These are phyloP conservation scores for Apamea epomidion DNA, from an alignment of 2,888 invertebrate species.

Conservation along the genomic window DNA sequence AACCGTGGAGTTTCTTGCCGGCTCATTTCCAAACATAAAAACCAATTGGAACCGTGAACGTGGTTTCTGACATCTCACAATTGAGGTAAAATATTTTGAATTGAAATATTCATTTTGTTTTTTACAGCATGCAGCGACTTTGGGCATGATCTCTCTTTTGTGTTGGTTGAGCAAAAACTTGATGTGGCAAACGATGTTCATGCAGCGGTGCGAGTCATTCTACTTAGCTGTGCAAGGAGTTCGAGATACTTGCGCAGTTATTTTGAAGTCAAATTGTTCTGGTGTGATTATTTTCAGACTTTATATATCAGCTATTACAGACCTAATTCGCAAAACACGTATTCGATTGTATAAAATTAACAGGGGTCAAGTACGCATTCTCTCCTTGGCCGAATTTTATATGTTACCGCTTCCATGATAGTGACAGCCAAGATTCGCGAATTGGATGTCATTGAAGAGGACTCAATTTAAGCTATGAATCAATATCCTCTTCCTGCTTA, in stretches of 20 bases:
- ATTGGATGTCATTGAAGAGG: neutral
- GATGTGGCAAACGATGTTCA: slow-evolving; percentile 11
- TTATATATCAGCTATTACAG: too few relatives aligned
- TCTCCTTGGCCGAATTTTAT: too few relatives aligned
- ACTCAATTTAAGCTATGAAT: neutral
- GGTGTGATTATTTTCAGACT: slow-evolving; percentile 19
- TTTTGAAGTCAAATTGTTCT: slow-evolving; percentile 26
- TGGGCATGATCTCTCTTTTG: neutral
- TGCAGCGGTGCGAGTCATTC: slow-evolving; percentile 37
- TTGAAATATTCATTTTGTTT: neutral
- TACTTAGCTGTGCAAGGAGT: slow-evolving; percentile 25
- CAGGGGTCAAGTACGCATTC: too few relatives aligned
- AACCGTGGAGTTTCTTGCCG: neutral
- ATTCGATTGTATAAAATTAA: too few relatives aligned
- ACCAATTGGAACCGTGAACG: neutral
- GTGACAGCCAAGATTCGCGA: too few relatives aligned
- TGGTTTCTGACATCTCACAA: neutral
- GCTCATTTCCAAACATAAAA: neutral
- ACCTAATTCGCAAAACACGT: too few relatives aligned
- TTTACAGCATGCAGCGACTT: neutral
- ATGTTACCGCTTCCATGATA: too few relatives aligned
- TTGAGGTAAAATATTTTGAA: neutral
- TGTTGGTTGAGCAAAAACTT: slow-evolving; percentile 30
- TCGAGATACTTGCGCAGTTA: slow-evolving; percentile 36
- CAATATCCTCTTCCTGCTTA: too few relatives aligned